These are phyloP conservation scores for Drosophila varians DNA, from an alignment of 1,140 invertebrate genomes.

Conservation along the genomic window DNA sequence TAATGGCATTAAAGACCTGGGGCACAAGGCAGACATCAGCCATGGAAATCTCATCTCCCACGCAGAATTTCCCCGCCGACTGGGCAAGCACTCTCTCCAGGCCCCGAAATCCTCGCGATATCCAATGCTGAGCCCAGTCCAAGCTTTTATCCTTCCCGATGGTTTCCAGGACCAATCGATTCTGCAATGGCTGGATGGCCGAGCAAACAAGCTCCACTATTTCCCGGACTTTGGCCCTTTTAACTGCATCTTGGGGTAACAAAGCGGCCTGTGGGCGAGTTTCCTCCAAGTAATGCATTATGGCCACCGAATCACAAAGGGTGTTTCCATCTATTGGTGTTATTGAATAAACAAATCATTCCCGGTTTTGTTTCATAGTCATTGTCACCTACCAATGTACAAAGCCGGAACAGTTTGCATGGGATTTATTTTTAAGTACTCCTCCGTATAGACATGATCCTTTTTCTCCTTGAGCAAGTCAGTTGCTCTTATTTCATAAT, in stretches of 20 bases:
- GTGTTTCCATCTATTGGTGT: conserved; percentile 91
- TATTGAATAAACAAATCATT: no score
- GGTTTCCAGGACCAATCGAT: conserved; percentile 92
- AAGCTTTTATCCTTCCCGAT: conserved; percentile 92
- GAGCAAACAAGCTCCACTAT: conserved; percentile 91
- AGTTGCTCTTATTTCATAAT: conserved; percentile 95
- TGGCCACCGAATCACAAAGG: conserved; percentile 95
- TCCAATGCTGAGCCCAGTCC: conserved; percentile 96
- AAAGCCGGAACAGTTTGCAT: conserved; percentile 96
- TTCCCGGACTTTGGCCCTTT: conserved; percentile 91
- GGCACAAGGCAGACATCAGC: conserved; percentile 98
- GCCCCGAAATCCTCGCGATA: conserved; percentile 92
- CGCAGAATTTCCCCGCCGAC: conserved; percentile 95
- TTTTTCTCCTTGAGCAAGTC: conserved; percentile 92
- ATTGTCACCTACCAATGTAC: conserved; percentile 87
- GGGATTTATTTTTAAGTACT: conserved; percentile 94
- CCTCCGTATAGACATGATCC: conserved; percentile 91
- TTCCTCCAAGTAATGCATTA: conserved; percentile 98
- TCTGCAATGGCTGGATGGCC: conserved; percentile 98
- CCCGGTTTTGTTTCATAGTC: neutral
- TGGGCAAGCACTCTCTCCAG: conserved; percentile 93
- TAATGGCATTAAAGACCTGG: conserved; percentile 94
- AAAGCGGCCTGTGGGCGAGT: conserved; percentile 91
- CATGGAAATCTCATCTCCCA: conserved; percentile 95
- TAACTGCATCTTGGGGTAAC: conserved; percentile 92